These are phyloP conservation scores for Hemicrepidius hirtus DNA, from an alignment of 2,888 invertebrate species.

Conservation along the genomic window DNA sequence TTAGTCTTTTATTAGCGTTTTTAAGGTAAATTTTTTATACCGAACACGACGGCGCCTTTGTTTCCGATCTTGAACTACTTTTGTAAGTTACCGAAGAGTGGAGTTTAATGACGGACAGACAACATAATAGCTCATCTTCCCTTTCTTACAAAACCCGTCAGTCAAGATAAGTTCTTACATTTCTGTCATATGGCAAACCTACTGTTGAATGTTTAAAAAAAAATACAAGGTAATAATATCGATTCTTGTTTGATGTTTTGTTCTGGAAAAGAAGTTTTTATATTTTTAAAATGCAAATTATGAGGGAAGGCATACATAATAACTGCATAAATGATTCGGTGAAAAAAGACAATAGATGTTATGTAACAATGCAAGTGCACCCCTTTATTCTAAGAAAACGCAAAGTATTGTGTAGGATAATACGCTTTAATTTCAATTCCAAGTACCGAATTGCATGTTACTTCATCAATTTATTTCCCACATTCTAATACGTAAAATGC, in stretches of 20 bases:
- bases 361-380: conserved; percentile 32
- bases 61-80: conserved; percentile 44
- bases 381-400: conserved; percentile 37
- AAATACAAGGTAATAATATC: neutral
- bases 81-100: conserved; percentile 44
- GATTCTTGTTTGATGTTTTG: neutral
- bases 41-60: conserved; percentile 38
- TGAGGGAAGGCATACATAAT: neutral
- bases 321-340: conserved; percentile 18
- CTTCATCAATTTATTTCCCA: neutral
- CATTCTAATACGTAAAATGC: neutral
- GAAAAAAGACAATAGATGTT: conserved; percentile 24
- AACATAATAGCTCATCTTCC: conserved; percentile 60
- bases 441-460: conserved; percentile 21
- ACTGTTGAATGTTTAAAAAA: neutral
- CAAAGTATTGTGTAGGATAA: conserved; percentile 32
- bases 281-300: neutral
- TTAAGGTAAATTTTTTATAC: conserved; percentile 18
- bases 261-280: too few relatives aligned
- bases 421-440: conserved; percentile 36
- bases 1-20: neutral
- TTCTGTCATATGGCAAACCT: conserved; percentile 43
- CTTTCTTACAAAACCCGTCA: conserved; percentile 59
- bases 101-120: conserved; percentile 55
- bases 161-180: conserved; percentile 49